Conservation (phyloP, 2,797 vertebrate genomes). For the Lindbergichthys nudifrons region DNA sequence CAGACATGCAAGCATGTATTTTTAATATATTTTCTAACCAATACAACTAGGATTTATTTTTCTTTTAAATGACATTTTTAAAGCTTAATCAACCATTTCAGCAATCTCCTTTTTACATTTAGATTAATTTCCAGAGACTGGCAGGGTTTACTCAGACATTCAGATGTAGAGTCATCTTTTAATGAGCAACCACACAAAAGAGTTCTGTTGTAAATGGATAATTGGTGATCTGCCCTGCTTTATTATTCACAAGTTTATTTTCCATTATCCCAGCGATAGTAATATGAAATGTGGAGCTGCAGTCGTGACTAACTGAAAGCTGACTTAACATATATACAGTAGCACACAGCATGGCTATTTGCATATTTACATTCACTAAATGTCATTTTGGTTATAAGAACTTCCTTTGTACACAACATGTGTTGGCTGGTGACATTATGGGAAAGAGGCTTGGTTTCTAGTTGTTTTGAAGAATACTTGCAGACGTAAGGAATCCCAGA, state of each 20-base stretch:
- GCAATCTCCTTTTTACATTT: neutral
- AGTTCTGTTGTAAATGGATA: constrained; percentile 22
- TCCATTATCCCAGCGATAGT: constrained; percentile 12
- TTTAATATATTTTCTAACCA: neutral
- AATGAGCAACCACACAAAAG: constrained; percentile 40
- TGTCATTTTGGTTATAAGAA: constrained; percentile 8
- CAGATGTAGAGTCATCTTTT: constrained; percentile 17
- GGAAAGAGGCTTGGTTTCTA: neutral
- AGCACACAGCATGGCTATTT: constrained; percentile 19
- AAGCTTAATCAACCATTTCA: neutral
- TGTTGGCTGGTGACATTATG: constrained; percentile 18
- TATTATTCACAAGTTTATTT: constrained; percentile 33
- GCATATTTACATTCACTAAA: constrained; percentile 14
- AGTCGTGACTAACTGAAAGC: neutral
- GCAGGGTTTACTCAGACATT: constrained; percentile 1
- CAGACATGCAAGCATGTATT: neutral
- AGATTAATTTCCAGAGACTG: neutral
- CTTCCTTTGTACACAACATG: neutral
- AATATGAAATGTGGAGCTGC: neutral
- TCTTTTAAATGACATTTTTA: neutral
- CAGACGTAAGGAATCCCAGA: neutral
- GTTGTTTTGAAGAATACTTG: neutral
- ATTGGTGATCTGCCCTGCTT: constrained; percentile 38
- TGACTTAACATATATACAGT: neutral
- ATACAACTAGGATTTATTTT: neutral